Base-by-base conservation (phyloP, 1,140 invertebrate species). In the Mercenaria mercenaria region DNA sequence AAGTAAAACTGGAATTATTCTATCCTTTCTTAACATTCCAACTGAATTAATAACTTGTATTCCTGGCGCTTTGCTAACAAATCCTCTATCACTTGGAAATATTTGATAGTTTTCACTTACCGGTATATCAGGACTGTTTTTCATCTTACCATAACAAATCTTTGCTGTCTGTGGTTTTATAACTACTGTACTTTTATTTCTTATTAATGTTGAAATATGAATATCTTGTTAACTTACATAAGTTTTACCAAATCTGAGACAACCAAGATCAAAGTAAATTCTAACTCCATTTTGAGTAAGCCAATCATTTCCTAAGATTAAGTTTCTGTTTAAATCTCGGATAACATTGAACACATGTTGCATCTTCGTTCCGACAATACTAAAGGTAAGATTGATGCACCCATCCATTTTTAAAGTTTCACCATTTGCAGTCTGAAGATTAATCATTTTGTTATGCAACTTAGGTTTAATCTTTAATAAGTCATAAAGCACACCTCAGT, bases 211-310 rank as follows among this genome's bases (percentile, higher is more conserved):
- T 23, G 81, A 26, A 20, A 89, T 87, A 26, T 91, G 82, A 37
- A 89, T 87, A 72, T 89, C 77, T 64, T 91, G 86, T 34, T 87
- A 56, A 29, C 69, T 76, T 26, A 89, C 83, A 84, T 92, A 91
- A 0, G 10, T 37, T 72, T 72, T 26, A 6, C 64, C 47, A 26
- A 90, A 47, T 77, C 67, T 87, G 18, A 88, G 15, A 56, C 90
- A 91, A 34, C 41, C 29, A 26, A 82, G 50, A 79, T 91, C 90
- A 79, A 72, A 91, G 32, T 91, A 91, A 0, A 87, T 8, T 26
- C 85, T 59, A 50, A 88, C 90, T 13, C 56, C 50, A 32, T 91
- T 88, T 23, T 74, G n/a, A 0, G 26, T 52, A 41, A 91, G 41
- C 77, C 79, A 91, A 34, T 88, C 79, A 52, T 20, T 20, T 0